Evolutionary conservation across 2,113 vertebrate genomes (phyloP).

Genomic region (Mobula hypostoma): DNA sequence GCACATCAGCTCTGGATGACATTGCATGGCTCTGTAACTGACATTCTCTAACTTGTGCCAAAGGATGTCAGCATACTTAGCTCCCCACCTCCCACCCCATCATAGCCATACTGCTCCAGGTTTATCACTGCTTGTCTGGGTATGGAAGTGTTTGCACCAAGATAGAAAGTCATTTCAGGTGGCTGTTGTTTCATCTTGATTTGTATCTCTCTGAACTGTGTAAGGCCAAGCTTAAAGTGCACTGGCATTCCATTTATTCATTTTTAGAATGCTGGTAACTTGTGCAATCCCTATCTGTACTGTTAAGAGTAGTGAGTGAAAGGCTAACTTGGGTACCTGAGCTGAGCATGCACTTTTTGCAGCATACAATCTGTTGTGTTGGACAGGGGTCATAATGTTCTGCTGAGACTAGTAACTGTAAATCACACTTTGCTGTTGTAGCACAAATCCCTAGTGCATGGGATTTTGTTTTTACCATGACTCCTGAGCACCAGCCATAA

Average conservation of each 20-base stretch:
- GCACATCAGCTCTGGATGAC: neutral
- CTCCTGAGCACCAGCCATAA: neutral
- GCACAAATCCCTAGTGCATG: neutral
- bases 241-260: neutral
- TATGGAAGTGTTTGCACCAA: neutral
- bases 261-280: neutral
- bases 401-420: neutral
- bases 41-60: neutral
- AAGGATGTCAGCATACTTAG: neutral
- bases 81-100: neutral
- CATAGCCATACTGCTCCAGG: neutral
- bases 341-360: too few relatives aligned
- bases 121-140: neutral
- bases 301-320: too few relatives aligned
- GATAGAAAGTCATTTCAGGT: neutral
- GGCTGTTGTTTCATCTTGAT: neutral
- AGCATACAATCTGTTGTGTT: neutral
- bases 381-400: neutral
- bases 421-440: neutral
- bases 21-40: neutral
- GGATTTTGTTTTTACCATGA: neutral
- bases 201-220: neutral
- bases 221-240: neutral
- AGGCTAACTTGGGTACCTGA: neutral
- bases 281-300: neutral